Evolutionary conservation across 2,797 vertebrate species (phyloP), one percentile per base, ranked within the genome.

Genomic region (Gadopsis marmoratus): DNA sequence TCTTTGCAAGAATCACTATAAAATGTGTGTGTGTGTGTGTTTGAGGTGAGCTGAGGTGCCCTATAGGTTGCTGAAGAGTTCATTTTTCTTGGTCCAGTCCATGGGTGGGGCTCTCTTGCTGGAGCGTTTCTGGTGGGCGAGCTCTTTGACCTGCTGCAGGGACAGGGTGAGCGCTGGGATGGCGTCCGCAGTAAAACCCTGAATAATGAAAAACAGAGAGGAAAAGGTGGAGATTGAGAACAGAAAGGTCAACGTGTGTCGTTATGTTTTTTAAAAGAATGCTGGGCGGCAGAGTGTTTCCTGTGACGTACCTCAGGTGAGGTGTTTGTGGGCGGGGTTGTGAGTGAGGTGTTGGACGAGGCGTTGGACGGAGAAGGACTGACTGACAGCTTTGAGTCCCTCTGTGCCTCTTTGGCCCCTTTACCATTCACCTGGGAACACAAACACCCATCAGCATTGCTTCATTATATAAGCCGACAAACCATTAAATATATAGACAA

Each of bases 11-110:
- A 77, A 83, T 81, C 50, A 29, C 69, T 78, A 53, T 74, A 68
- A 80, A 82, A 67, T 64, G 13, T 65, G 45, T 61, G n/a, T 51
- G 39, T 47, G 37, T 56, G 31, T 77, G 60, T 78, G 33, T 64
- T 33, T 79, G 13, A 43, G 62, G 61, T 19, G 73, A 72, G 26
- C 39, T n/a, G 63, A 76, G 58, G 19, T 16, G 74, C 45, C 79
- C 91, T 96, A 99, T 94, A 99, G 95, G 89, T 98, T 99, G 92
- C 98, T 97, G 91, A 99, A 99, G 66, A 99, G 96, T 93, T 99
- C 97, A 0, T 99, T 99, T 94, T 98, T 98, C 97, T 98, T 98
- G 96, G 95, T 99, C 98, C 98, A 99, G 96, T 99, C 98, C 98
- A 99, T 99, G 79, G 96, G 95, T 0, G 98, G 98, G 9, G 98